These are phyloP conservation scores for Chaetorhynchus papuensis DNA, from an alignment of 2,113 vertebrate species.

Conservation along the genomic window DNA sequence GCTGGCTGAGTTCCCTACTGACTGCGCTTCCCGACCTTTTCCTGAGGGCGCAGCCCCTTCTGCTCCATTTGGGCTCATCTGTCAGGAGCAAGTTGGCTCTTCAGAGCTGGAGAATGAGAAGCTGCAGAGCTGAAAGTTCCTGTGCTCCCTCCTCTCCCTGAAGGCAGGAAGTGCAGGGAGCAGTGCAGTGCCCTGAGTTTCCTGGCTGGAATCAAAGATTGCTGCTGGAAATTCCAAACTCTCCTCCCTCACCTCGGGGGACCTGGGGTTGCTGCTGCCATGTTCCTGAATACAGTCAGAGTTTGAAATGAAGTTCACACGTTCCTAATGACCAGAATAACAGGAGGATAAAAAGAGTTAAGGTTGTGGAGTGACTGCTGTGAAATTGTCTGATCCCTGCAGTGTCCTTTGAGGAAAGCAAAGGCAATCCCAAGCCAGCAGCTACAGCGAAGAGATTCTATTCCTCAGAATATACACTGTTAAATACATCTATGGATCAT, in stretches of 20 bases:
- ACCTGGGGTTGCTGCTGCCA: not conserved
- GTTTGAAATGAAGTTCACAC: not conserved
- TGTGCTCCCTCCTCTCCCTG: not conserved
- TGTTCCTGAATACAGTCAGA: not conserved
- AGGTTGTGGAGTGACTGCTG: not conserved
- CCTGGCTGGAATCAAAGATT: not conserved
- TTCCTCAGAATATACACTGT: not conserved
- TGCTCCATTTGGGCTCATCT: not conserved
- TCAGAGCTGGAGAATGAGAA: not conserved
- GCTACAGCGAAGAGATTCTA: not conserved
- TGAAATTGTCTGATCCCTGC: not conserved
- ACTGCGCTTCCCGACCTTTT: not conserved
- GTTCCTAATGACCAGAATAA: not conserved
- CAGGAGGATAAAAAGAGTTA: not conserved
- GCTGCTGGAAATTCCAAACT: not conserved
- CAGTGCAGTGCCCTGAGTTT: not conserved
- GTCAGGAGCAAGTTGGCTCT: not conserved
- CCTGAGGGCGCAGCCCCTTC: not conserved
- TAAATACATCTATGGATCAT: not conserved
- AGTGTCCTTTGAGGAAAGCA: not conserved
- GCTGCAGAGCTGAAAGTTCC: not conserved
- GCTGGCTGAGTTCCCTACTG: not conserved
- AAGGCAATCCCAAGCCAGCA: not conserved
- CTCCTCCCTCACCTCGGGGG: accelerated
- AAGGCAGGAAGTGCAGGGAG: not conserved